phyloP scores from a whole-genome alignment of 2,797 vertebrate genomes.

The Oryzias sinensis region DNA sequence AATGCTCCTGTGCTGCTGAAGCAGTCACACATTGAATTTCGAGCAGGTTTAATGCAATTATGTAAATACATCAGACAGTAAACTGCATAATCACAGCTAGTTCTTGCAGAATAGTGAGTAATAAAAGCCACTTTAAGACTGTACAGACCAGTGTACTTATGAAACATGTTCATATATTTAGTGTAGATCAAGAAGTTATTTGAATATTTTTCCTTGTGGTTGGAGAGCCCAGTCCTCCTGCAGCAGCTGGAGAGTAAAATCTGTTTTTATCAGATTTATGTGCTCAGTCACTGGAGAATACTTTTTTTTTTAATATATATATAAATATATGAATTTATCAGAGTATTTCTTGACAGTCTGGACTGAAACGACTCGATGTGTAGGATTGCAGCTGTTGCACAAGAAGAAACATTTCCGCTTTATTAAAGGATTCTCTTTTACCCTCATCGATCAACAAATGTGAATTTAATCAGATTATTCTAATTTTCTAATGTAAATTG shows the following conservation, averaged over 20 bases:
- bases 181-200: conserved; percentile 26
- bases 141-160: conserved; percentile 68
- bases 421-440: conserved; percentile 12
- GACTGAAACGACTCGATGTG: conserved; percentile 2
- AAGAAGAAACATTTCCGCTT: conserved; percentile 1
- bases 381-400: not conserved
- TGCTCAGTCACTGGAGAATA: conserved; percentile 36
- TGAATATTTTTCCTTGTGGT: conserved; percentile 7
- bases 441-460: conserved; percentile 53
- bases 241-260: conserved; percentile 19
- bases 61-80: conserved; percentile 45
- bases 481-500: conserved; percentile 78
- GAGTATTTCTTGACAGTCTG: conserved; percentile 11
- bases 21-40: conserved; percentile 1
- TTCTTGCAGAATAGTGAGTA: conserved; percentile 19
- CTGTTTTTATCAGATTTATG: conserved; percentile 1
- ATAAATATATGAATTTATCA: too few relatives aligned
- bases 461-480: conserved; percentile 71
- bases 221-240: not conserved
- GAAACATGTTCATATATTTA: conserved; percentile 50
- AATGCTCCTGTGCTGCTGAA: conserved; percentile 32
- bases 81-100: conserved; percentile 27
- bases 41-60: conserved; percentile 40
- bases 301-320: conserved; percentile 8
- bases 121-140: conserved; percentile 55